Conservation (phyloP, 53 echinoderm and acorn worm genomes). For the Temnopleurus reevesii region DNA sequence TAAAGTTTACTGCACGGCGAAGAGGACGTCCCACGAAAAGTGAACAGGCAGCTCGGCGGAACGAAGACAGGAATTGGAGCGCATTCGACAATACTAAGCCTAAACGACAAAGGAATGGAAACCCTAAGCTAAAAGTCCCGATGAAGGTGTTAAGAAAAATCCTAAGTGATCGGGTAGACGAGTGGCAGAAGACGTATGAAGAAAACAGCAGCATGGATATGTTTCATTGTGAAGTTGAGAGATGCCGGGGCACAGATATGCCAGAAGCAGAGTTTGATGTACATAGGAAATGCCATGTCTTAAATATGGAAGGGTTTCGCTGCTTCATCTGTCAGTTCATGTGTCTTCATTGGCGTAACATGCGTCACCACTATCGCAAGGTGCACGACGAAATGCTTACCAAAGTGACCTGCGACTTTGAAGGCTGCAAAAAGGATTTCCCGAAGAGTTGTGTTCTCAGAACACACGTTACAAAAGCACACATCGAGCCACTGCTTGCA, state of each 20-base stretch:
- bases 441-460: constrained; percentile 63
- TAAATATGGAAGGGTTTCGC: constrained; percentile 79
- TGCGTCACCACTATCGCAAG: constrained; percentile 82
- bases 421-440: constrained; percentile 59
- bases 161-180: constrained; percentile 51
- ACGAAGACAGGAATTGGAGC: constrained; percentile 9
- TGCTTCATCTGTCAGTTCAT: constrained; percentile 77
- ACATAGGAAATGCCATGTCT: constrained; percentile 79
- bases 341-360: constrained; percentile 86
- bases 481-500: constrained; percentile 59
- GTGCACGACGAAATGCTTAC: constrained; percentile 66
- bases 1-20: background rate
- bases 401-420: constrained; percentile 67
- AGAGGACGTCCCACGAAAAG: background rate
- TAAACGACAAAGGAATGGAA: background rate
- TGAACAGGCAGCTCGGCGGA: background rate
- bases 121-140: constrained; percentile 11
- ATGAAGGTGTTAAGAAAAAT: constrained; percentile 53
- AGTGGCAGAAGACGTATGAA: constrained; percentile 72
- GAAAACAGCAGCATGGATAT: constrained; percentile 43
- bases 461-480: constrained; percentile 71
- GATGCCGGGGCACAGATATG: constrained; percentile 62
- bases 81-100: background rate
- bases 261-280: constrained; percentile 67
- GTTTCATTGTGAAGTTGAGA: constrained; percentile 58